Base-by-base conservation (phyloP, 2,797 vertebrate species). In the Miichthys miiuy region DNA sequence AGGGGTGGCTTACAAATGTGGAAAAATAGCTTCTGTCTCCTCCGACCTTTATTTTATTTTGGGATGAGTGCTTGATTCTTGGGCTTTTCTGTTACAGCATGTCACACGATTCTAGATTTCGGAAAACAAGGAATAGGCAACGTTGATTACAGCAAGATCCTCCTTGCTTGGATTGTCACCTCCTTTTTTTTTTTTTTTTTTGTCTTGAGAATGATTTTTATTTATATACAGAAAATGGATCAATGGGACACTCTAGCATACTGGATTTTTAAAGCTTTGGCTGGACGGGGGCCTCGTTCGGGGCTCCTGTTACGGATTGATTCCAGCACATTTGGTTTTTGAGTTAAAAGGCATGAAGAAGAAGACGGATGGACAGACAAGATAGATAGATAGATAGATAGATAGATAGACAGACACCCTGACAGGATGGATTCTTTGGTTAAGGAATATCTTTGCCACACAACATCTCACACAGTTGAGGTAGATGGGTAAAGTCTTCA, bases 391-490 rank as follows among this genome's bases (percentile, higher is more conserved):
- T 68, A 83, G 84, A 85, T 60, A 80, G 88, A 91, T 61, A 85
- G 88, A 87, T 73, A 79, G 82, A 88, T 57, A 86, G 86, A 90
- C 88, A 92, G 89, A 93, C 94, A 94, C 93, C 94, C 94, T 95
- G 95, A 95, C 94, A 90, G 94, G 91, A 95, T 94, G 94, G 93
- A 93, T 93, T 95, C 95, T 96, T 96, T 96, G 95, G 95, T 96
- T 96, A 94, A 94, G 92, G 90, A 94, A 96, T 92, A 94, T 94
- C 91, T 95, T 94, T 92, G 93, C 93, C 94, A 95, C 92, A 94
- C 93, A 88, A 93, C 91, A 93, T 94, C 93, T 94, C 94, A 95
- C 91, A 95, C 92, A 94, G 91, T 96, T 95, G 95, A 96, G 95
- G 95, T 96, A 96, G 95, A 96, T 95, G 94, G 92, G 93, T 93